Percentiles rank a stretch among this genome's conserved stretches.
Conservation (phyloP, 1,140 invertebrate species). For the Neocloeon triangulifer region DNA sequence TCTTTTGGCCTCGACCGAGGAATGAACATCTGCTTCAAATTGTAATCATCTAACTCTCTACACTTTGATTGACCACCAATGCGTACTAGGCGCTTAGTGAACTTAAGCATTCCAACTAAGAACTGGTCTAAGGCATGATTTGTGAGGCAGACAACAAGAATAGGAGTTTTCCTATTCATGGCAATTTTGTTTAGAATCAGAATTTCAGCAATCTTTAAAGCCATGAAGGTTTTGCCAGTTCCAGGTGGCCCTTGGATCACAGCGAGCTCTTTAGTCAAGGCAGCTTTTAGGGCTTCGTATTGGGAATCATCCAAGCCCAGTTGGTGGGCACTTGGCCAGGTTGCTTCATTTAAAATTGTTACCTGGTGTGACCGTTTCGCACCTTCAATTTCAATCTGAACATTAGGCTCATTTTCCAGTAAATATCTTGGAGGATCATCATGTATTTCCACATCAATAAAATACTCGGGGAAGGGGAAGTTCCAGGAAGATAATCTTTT, state of each 20-base stretch:
- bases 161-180: slow-evolving; percentile 17
- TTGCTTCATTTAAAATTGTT: slow-evolving; percentile 8
- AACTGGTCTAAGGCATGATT: slow-evolving; percentile 40
- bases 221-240: slow-evolving; percentile 27
- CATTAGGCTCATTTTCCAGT: too few relatives aligned
- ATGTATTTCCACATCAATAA: slow-evolving; percentile 10
- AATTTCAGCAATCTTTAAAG: slow-evolving; percentile 14
- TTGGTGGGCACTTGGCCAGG: slow-evolving; percentile 10
- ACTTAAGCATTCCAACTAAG: slow-evolving; percentile 22
- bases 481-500: too few relatives aligned
- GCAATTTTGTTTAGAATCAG: slow-evolving; percentile 11
- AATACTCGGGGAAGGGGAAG: slow-evolving; percentile 13
- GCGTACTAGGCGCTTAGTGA: slow-evolving; percentile 17
- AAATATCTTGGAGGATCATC: slow-evolving; percentile 9
- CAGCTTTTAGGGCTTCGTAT: slow-evolving; percentile 12
- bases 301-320: slow-evolving; percentile 13
- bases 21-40: slow-evolving; percentile 7
- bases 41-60: slow-evolving; percentile 10
- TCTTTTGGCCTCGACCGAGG: too few relatives aligned
- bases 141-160: slow-evolving; percentile 31
- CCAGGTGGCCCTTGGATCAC: slow-evolving; percentile 33
- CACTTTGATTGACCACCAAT: slow-evolving; percentile 22
- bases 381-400: too few relatives aligned
- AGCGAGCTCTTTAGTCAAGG: slow-evolving; percentile 14
- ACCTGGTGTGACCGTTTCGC: slow-evolving; percentile 2